These are phyloP conservation scores for Eurois occulta DNA, from an alignment of 2,888 invertebrate genomes.

Conservation along the genomic window DNA sequence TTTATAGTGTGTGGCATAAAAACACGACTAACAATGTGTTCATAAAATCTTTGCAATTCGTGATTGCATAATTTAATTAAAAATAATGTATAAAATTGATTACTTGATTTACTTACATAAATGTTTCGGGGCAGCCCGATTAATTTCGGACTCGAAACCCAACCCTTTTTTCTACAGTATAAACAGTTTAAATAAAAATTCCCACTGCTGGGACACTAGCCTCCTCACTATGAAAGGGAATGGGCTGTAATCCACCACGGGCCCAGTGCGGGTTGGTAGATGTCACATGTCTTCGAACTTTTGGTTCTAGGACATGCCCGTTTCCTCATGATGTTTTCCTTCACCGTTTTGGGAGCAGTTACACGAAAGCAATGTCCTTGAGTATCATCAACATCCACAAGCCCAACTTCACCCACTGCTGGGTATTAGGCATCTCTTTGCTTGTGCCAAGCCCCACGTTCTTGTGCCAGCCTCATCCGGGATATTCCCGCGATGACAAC, in stretches of 20 bases:
- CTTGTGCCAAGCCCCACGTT: too few species aligned
- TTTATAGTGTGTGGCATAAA: conserved; percentile 8
- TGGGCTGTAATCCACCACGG: neutral
- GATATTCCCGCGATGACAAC: too few species aligned
- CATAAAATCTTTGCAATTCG: conserved; percentile 44
- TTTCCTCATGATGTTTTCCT: neutral
- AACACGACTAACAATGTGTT: conserved; percentile 41
- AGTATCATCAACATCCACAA: too few species aligned
- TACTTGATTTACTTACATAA: neutral
- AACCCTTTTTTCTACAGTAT: neutral
- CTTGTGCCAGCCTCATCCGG: too few species aligned
- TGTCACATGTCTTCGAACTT: neutral
- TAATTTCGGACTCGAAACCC: neutral
- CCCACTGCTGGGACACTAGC: neutral
- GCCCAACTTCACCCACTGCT: too few species aligned
- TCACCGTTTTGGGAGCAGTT: neutral
- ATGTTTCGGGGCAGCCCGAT: neutral
- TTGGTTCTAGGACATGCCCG: neutral
- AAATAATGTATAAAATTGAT: neutral
- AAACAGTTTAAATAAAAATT: neutral
- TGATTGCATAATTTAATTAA: conserved; percentile 48
- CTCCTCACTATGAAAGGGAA: neutral
- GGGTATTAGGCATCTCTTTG: too few species aligned
- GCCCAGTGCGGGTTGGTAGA: neutral
- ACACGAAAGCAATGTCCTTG: too few species aligned